Evolutionary conservation across 2,888 invertebrate genomes (phyloP).

Genomic region (Rapana venosa): DNA sequence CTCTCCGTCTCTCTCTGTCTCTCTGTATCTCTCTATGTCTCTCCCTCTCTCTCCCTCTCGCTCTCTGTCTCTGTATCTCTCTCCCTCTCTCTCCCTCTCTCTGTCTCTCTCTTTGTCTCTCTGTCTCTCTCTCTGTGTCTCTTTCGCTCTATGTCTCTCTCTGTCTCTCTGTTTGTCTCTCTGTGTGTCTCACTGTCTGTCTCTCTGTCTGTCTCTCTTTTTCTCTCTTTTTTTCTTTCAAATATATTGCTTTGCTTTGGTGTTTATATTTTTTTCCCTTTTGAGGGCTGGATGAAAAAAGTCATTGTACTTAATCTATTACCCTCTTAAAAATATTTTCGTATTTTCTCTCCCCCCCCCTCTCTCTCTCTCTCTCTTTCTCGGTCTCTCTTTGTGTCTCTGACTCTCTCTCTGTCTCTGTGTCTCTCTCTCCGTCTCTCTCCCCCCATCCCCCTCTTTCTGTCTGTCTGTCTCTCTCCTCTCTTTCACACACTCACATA

Average conservation of each 20-base stretch:
- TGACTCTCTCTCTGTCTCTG: background rate
- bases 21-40: background rate
- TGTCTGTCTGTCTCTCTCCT: background rate
- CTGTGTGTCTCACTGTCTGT: background rate
- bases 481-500: background rate
- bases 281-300: too few species aligned
- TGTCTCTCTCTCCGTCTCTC: background rate
- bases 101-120: background rate
- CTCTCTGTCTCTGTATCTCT: background rate
- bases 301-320: too few species aligned
- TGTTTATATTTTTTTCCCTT: too few species aligned
- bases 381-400: background rate
- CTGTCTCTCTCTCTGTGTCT: conserved; percentile 6
- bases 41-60: conserved; percentile 5
- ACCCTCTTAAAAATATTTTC: too few species aligned
- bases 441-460: background rate
- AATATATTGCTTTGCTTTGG: too few species aligned
- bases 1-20: conserved; percentile 30
- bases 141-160: background rate
- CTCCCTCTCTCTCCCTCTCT: background rate
- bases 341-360: background rate
- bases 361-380: conserved; percentile 8
- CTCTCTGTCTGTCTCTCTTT: background rate
- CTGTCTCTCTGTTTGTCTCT: background rate
- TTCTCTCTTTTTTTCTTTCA: background rate